Percentiles rank a stretch among this genome's conserved stretches.
phyloP scores from a whole-genome alignment of 2,888 invertebrate species.

The Argynnis bischoffii region DNA sequence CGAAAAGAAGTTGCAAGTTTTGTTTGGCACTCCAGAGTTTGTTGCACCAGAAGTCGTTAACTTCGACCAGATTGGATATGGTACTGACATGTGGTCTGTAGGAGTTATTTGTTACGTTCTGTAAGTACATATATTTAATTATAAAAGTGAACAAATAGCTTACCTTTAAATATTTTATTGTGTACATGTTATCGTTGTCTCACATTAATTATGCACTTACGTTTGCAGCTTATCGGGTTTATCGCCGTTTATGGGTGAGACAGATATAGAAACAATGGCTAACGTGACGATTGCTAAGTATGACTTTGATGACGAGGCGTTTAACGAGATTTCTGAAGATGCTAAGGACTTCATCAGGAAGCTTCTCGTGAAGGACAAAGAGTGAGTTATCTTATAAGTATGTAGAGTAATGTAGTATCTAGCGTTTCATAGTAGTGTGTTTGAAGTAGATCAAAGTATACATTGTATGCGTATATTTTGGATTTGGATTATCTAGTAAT shows the following conservation, averaged over 20 bases:
- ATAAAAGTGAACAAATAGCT: not conserved
- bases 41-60: constrained; percentile 99
- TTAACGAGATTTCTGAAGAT: constrained; percentile 95
- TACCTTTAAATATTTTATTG: not conserved
- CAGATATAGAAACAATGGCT: constrained; percentile 98
- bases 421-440: constrained; percentile 7
- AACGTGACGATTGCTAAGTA: constrained; percentile 98
- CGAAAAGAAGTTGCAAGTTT: constrained; percentile 94
- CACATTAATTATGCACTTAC: constrained; percentile 6
- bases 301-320: constrained; percentile 98
- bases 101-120: constrained; percentile 99
- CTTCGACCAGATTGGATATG: constrained; percentile 97
- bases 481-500: constrained; percentile 10
- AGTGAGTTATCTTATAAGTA: constrained; percentile 83
- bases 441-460: constrained; percentile 7
- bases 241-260: constrained; percentile 99
- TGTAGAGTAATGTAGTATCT: not conserved
- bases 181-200: not conserved
- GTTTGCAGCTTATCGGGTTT: constrained; percentile 92
- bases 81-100: constrained; percentile 99
- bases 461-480: constrained; percentile 17
- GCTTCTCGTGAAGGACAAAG: constrained; percentile 94
- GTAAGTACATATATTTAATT: constrained; percentile 85
- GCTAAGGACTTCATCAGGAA: constrained; percentile 98
- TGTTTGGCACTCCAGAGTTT: constrained; percentile 99